Conservation (phyloP, 2,888 invertebrate species). For the Dugesia japonica region DNA sequence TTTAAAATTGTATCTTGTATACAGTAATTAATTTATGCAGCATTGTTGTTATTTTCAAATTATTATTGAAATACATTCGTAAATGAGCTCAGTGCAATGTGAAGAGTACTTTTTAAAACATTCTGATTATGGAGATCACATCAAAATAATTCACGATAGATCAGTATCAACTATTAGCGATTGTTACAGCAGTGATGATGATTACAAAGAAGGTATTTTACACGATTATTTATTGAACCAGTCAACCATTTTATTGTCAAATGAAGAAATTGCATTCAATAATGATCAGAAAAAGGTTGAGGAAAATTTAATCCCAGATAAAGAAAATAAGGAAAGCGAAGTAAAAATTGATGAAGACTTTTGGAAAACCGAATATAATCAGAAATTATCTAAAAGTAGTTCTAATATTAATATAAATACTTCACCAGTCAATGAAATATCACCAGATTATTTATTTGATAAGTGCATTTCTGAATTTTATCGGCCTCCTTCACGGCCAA, state of each 20-base stretch:
- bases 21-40: no score
- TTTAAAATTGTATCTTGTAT: no score
- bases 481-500: neutral
- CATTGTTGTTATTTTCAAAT: no score
- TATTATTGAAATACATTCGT: no score
- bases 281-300: neutral
- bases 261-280: neutral
- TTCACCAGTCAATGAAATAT: neutral
- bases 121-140: neutral
- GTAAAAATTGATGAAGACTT: no score
- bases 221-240: neutral
- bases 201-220: neutral
- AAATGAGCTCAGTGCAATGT: neutral
- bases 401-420: neutral
- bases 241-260: neutral
- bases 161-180: neutral
- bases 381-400: neutral
- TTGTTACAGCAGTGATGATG: neutral
- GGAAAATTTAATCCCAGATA: neutral
- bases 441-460: neutral
- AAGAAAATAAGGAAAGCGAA: neutral
- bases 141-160: neutral
- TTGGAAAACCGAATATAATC: neutral
- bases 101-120: neutral
- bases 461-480: constrained; percentile 10